Evolutionary conservation across 2,113 vertebrate genomes (phyloP).

Genomic region (Cebidichthys violaceus): DNA sequence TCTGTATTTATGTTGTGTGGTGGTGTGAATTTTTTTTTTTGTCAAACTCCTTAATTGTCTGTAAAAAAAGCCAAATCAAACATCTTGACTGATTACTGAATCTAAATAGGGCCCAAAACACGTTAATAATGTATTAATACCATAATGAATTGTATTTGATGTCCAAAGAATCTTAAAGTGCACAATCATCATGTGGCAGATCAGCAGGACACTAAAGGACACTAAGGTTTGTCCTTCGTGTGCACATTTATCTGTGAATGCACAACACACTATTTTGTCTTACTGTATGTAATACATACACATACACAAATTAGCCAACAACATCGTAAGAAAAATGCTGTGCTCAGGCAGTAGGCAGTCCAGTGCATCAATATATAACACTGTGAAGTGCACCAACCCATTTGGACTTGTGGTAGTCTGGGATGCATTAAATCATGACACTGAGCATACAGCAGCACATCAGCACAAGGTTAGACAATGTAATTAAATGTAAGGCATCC

Average conservation of each 20-base stretch:
- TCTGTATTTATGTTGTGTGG: not conserved
- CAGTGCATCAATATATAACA: conserved; percentile 50
- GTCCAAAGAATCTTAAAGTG: conserved; percentile 14
- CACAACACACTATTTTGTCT: conserved; percentile 8
- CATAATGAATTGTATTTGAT: conserved; percentile 2
- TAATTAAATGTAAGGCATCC: conserved; percentile 73
- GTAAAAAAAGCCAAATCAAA: not conserved
- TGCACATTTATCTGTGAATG: conserved; percentile 25
- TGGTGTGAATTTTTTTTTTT: not conserved
- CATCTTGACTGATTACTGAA: not conserved
- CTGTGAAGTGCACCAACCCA: conserved; percentile 38
- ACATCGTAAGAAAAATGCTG: conserved; percentile 26
- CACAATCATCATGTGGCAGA: conserved; percentile 41
- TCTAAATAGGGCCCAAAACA: not conserved
- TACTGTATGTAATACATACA: not conserved
- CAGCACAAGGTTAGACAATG: conserved; percentile 68
- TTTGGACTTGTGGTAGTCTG: conserved; percentile 43
- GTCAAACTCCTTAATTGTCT: not conserved
- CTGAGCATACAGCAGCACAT: conserved; percentile 57
- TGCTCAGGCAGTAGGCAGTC: conserved; percentile 35
- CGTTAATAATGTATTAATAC: conserved; percentile 4
- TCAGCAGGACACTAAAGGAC: conserved; percentile 41
- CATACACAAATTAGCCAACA: conserved; percentile 38
- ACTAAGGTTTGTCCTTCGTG: conserved; percentile 15
- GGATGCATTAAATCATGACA: conserved; percentile 66